Conservation (phyloP, 2,888 invertebrate species). For the Oscheius sp. region DNA sequence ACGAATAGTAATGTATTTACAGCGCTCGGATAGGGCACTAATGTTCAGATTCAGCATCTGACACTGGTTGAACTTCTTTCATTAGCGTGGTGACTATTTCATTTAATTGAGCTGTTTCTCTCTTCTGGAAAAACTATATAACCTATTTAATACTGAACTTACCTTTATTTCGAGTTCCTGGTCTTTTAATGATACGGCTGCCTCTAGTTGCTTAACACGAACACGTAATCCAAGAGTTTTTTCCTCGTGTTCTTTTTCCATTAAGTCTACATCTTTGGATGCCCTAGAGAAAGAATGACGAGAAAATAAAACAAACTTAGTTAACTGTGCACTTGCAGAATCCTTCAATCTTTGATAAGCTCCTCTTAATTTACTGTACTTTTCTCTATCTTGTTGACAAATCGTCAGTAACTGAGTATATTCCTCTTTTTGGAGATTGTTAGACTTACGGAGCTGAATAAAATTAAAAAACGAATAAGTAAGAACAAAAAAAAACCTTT, state of each 20-base stretch:
- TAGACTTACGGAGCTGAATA: constrained; percentile 14
- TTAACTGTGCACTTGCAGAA: constrained; percentile 6
- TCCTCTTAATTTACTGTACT: constrained; percentile 8
- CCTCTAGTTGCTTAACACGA: constrained; percentile 1
- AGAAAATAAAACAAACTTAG: constrained; percentile 8
- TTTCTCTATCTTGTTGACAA: constrained; percentile 1
- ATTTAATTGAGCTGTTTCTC: neutral
- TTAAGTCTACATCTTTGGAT: neutral
- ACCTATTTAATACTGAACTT: neutral
- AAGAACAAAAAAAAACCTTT: neutral
- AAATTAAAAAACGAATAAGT: neutral
- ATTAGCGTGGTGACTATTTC: constrained; percentile 9
- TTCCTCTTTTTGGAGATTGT: constrained; percentile 9
- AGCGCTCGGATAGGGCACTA: neutral
- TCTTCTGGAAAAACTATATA: neutral
- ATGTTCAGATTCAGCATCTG: constrained; percentile 17
- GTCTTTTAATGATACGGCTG: neutral
- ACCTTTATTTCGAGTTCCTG: constrained; percentile 29
- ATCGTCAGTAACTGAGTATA: constrained; percentile 3
- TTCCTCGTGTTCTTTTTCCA: constrained; percentile 24
- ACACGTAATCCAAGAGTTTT: constrained; percentile 15
- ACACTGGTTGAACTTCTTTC: constrained; percentile 20
- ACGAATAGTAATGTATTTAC: neutral
- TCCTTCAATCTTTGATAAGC: constrained; percentile 11
- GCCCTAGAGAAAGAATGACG: constrained; percentile 14